Percentiles rank a stretch among this genome's conserved stretches.
Evolutionary conservation across 2,113 vertebrate species (phyloP).

Genomic region (Castor canadensis): DNA sequence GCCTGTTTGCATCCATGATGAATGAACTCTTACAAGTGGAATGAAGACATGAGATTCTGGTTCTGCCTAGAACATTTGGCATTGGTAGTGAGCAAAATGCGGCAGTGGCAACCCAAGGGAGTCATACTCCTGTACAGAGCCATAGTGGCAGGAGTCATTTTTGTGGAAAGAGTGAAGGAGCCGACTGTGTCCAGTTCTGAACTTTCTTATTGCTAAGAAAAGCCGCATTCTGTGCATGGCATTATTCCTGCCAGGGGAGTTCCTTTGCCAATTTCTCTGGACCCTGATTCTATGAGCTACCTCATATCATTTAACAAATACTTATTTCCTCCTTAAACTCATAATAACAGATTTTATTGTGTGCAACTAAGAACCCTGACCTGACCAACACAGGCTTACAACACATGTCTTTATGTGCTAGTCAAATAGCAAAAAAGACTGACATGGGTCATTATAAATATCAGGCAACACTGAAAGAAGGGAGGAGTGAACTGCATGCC

Average conservation of each 20-base stretch:
- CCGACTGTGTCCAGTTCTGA: neutral
- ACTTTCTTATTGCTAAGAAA: neutral
- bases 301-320: neutral
- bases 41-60: neutral
- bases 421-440: neutral
- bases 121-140: fast-evolving
- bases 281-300: neutral
- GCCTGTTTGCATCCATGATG: neutral
- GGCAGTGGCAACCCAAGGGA: fast-evolving
- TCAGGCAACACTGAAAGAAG: neutral
- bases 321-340: neutral
- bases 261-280: neutral
- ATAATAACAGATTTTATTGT: neutral
- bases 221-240: neutral
- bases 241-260: neutral
- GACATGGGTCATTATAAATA: neutral
- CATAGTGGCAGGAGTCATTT: fast-evolving
- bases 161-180: neutral
- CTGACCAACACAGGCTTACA: neutral
- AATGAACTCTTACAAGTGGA: neutral
- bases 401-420: neutral
- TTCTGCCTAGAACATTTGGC: neutral
- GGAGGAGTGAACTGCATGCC: fast-evolving
- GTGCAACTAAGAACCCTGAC: neutral
- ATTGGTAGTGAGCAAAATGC: neutral